Base-by-base conservation (phyloP, 2,888 invertebrate species). In the Idaea biselata region DNA sequence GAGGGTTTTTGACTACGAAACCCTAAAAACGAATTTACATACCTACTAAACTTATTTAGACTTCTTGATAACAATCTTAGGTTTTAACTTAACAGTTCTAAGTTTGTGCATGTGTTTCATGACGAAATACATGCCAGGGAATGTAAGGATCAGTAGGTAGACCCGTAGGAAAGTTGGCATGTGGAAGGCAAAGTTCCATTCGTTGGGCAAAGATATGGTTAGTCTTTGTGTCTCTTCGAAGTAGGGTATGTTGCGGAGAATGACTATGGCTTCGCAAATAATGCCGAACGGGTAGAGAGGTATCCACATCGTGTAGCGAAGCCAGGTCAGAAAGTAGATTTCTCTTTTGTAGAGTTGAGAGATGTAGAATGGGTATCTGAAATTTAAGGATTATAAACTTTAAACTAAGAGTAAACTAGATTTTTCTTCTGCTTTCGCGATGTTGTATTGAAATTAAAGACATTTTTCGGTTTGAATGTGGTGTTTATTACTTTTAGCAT, bases 281-380 rank as follows among this genome's bases (percentile, higher is more conserved):
- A 98, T 95, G 6, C 98, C 99, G 55, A 98, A 81, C 0, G 99
- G 99, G 86, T 99, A 99, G 0, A 99, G 93, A 0, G 97, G 95
- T 70, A 99, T 97, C 99, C 99, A 99, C 63, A 97, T 93, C 0
- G 97, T 96, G 85, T 99, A 99, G 16, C 99, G 94, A 2, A 99
- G 87, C 99, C 99, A 99, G 0, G 97, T 98, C 8, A 99, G 84
- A 3, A 96, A 76, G 58, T 94, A 93, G 44, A 96, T 93, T 65
- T 97, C 95, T 31, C 94, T 94, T 64, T 96, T 95, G 77, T 97
- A 94, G 0, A 97, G 87, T 76, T 96, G 96, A 0, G 96, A 93
- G 79, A 98, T 95, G 88, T 99, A 99, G 87, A 96, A 99, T 0
- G 98, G 98, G 89, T 99, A 99, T 76, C 98, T 97, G 81, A 17